phyloP scores from a whole-genome alignment of 2,113 vertebrate species.

The Sebastes schlegelii region DNA sequence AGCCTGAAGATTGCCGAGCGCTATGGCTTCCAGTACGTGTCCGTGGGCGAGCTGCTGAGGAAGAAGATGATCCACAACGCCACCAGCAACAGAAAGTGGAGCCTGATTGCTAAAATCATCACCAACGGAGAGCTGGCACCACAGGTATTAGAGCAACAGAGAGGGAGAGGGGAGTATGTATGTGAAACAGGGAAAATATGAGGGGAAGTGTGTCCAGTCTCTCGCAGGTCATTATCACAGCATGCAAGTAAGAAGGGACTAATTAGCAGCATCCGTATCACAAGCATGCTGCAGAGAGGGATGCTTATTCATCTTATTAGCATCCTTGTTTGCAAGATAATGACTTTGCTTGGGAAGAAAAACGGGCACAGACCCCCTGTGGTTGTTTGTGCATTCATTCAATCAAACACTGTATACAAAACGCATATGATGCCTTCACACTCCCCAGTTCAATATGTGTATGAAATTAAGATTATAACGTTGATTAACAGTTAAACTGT shows the following conservation, averaged over 20 bases:
- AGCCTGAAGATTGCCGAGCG: slow-evolving; percentile 97
- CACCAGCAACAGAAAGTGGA: slow-evolving; percentile 98
- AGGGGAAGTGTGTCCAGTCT: slow-evolving; percentile 44
- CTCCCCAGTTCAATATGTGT: not conserved
- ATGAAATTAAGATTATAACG: not conserved
- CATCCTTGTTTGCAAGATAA: slow-evolving; percentile 38
- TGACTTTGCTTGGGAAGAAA: slow-evolving; percentile 26
- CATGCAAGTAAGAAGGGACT: slow-evolving; percentile 37
- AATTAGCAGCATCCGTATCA: slow-evolving; percentile 64
- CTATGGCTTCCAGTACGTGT: slow-evolving; percentile 96
- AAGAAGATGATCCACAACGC: slow-evolving; percentile 98
- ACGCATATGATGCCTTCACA: not conserved
- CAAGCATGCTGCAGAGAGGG: slow-evolving; percentile 28
- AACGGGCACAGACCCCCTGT: slow-evolving; percentile 15
- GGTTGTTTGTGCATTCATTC: slow-evolving; percentile 31
- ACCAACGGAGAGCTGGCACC: slow-evolving; percentile 98
- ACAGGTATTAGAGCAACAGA: slow-evolving; percentile 86
- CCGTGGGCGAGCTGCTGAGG: slow-evolving; percentile 94
- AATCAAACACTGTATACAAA: slow-evolving; percentile 11
- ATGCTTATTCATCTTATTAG: slow-evolving; percentile 45
- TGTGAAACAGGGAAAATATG: slow-evolving; percentile 2
- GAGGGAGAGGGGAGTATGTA: not conserved
- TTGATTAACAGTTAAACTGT: not conserved
- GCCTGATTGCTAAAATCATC: slow-evolving; percentile 98
- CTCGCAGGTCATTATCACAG: slow-evolving; percentile 55